Evolutionary conservation across 1,140 invertebrate species (phyloP), one percentile per base, ranked within the genome.

Genomic region (Neodiprion pinetum): DNA sequence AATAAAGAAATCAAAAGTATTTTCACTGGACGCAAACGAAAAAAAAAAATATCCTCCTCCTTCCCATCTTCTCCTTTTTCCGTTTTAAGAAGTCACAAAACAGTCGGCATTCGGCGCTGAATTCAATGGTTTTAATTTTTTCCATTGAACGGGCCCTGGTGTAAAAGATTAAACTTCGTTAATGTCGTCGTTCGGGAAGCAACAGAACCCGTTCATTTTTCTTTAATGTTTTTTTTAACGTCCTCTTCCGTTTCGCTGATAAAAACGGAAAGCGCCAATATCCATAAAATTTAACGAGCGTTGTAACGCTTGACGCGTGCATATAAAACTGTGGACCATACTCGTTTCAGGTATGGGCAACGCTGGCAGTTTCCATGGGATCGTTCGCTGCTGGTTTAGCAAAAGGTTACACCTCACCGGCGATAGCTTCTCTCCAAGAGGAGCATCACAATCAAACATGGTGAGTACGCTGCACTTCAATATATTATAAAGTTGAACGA

Each of bases 361-460:
- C 94, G 2, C 85, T 96, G 77, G 94, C 94, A 10, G 92, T 96
- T 50, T 95, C 94, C 7, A 90, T 96, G 78, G 95, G 95, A 23
- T 94, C 94, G 10, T 91, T 96, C 76, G 93, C 95, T 1, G 94
- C 94, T 1, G 95, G 95, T 0, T 87, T 96, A 70, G 94, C 94
- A 40, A 95, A 95, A 86, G 95, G 95, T 11, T 96, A 96, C 90
- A 95, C 93, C 80, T 95, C 94, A 12, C 95, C 95, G 14, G 94
- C 95, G 4, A 91, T 96, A 53, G 94, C 94, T n/a, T 95, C 94
- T 0, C 91, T 95, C 81, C 92, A 94, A 79, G 89, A 88, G 74
- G 87, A 90, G 79, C 80, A 80, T 23, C 81, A 84, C 78, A 85
- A 88, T 75, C 80, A 88, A 80, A 88, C 86, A 23, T 86, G 88